Percentiles rank a stretch among this genome's conserved stretches.
Evolutionary conservation across 2,888 invertebrate species (phyloP).

Genomic region (Xestia rhomboidea): DNA sequence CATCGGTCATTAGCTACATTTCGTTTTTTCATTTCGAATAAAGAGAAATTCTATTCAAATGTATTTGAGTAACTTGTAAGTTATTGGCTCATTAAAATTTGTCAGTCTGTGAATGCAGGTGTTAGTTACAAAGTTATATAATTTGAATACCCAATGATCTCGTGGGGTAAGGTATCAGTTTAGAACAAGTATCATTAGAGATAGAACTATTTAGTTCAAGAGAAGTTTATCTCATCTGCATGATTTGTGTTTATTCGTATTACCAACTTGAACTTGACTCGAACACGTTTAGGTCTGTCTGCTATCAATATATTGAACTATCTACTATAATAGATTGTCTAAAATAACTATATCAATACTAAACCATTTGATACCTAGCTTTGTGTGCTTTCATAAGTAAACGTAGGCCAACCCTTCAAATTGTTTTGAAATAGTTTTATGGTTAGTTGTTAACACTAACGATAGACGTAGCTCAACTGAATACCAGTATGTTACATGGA

Average conservation of each 20-base stretch:
- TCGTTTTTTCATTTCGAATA: too few species aligned
- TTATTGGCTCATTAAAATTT: background rate
- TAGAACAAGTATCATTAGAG: slow-evolving; percentile 15
- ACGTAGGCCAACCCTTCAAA: background rate
- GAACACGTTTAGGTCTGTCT: background rate
- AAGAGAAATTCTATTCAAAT: too few species aligned
- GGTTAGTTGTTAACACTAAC: too few species aligned
- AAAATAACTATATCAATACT: background rate
- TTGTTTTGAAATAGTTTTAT: background rate
- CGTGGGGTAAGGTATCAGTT: slow-evolving; percentile 9
- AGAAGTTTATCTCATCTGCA: slow-evolving; percentile 21
- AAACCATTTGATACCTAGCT: background rate
- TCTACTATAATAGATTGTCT: background rate
- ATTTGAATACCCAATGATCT: slow-evolving; percentile 27
- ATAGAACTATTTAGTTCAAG: slow-evolving; percentile 14
- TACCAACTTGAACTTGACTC: slow-evolving; percentile 14
- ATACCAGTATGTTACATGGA: background rate
- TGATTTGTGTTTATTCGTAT: slow-evolving; percentile 29
- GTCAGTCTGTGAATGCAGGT: slow-evolving; percentile 15
- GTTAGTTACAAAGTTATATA: slow-evolving; percentile 13
- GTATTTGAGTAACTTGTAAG: background rate
- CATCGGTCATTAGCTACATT: background rate
- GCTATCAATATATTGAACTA: background rate
- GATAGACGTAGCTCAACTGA: background rate
- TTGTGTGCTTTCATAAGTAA: background rate